Conservation (phyloP, 2,888 invertebrate species). For the Caenorhabditis sp. region DNA sequence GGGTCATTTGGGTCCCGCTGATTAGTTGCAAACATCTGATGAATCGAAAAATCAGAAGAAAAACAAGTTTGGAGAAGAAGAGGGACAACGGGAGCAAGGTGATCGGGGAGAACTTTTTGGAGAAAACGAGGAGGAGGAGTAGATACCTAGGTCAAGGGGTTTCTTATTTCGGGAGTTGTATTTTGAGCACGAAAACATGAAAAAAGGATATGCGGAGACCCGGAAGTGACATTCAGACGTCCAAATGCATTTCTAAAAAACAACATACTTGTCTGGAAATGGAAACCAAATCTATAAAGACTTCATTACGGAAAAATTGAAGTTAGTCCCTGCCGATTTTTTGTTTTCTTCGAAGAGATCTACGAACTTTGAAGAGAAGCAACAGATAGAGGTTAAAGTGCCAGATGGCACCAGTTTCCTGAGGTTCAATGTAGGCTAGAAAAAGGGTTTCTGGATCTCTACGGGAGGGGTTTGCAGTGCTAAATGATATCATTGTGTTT, state of each 20-base stretch:
- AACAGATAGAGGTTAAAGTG: neutral
- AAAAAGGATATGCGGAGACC: neutral
- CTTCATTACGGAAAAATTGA: neutral
- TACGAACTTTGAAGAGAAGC: conserved; percentile 5
- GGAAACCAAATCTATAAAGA: conserved; percentile 8
- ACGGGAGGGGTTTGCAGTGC: neutral
- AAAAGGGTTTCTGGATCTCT: neutral
- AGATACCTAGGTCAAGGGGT: neutral
- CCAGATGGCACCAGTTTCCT: neutral
- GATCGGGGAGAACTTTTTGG: conserved; percentile 23
- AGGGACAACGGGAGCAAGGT: neutral
- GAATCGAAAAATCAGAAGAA: conserved; percentile 14
- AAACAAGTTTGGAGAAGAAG: conserved; percentile 16
- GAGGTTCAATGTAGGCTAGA: neutral
- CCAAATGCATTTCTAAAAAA: conserved; percentile 9
- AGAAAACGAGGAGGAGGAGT: neutral
- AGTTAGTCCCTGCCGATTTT: neutral
- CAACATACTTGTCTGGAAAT: neutral
- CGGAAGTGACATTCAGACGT: conserved; percentile 1
- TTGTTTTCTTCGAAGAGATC: conserved; percentile 13
- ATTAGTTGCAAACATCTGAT: conserved; percentile 41
- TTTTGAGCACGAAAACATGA: neutral
- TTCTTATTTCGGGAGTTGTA: neutral
- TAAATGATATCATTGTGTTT: conserved; percentile 25
- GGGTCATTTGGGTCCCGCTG: conserved; percentile 46